Conservation (phyloP, 2,888 invertebrate species). For the Brachypterus glaber region DNA sequence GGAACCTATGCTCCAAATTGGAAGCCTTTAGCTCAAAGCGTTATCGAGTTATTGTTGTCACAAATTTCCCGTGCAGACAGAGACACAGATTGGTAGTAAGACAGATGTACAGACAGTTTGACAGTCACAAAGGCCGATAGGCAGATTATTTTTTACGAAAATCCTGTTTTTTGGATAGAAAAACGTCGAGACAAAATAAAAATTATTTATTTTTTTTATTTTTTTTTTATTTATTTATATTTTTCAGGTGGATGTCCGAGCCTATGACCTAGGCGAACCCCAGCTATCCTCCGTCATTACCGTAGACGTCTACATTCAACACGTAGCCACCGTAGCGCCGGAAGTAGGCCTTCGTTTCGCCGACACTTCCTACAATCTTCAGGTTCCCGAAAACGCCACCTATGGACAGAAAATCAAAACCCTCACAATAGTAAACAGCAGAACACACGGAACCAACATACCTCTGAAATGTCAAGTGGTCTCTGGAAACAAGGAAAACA, state of each 20-base stretch:
- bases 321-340: conserved; percentile 55
- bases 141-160: too few relatives aligned
- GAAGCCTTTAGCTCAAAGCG: too few relatives aligned
- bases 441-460: conserved; percentile 56
- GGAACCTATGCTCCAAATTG: too few relatives aligned
- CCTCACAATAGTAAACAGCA: conserved; percentile 64
- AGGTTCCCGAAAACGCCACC: conserved; percentile 67
- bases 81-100: too few relatives aligned
- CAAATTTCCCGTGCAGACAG: too few relatives aligned
- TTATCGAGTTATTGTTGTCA: too few relatives aligned
- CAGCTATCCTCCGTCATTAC: conserved; percentile 73
- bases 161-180: too few relatives aligned
- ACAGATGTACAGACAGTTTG: too few relatives aligned
- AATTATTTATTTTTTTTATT: conserved; percentile 10
- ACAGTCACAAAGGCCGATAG: too few relatives aligned
- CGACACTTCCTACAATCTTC: conserved; percentile 75
- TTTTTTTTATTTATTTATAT: conserved; percentile 8
- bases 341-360: conserved; percentile 79
- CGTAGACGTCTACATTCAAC: conserved; percentile 73
- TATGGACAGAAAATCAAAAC: conserved; percentile 58
- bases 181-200: too few relatives aligned
- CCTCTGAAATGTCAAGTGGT: conserved; percentile 73
- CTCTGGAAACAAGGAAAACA: conserved; percentile 66
- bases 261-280: conserved; percentile 79
- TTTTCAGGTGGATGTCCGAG: conserved; percentile 67